Conservation (phyloP, 1,140 invertebrate species). For the Drosophila carrolli region DNA sequence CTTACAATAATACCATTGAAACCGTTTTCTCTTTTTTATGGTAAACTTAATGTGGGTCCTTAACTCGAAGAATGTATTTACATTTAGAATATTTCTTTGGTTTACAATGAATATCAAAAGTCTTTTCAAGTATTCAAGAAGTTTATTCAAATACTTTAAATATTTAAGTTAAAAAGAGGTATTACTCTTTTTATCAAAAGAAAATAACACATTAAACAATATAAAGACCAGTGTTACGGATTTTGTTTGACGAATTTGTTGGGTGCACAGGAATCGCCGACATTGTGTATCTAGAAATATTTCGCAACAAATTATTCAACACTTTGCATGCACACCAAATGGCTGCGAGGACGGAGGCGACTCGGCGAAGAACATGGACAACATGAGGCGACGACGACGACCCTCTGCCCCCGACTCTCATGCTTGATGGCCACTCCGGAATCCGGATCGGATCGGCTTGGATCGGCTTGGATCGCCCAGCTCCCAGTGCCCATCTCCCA, state of each 20-base stretch:
- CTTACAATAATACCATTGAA: no score
- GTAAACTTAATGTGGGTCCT: no score
- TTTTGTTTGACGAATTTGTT: slow-evolving; percentile 26
- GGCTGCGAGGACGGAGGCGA: slow-evolving; percentile 6
- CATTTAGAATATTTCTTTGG: no score
- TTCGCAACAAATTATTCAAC: slow-evolving; percentile 82
- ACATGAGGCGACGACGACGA: slow-evolving; percentile 52
- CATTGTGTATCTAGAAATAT: slow-evolving; percentile 71
- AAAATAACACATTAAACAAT: no score
- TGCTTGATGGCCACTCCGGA: slow-evolving; percentile 15
- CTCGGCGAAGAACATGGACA: slow-evolving; percentile 41
- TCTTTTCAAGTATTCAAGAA: no score
- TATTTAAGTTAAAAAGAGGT: not conserved
- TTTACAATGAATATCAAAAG: no score
- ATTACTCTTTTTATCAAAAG: not conserved
- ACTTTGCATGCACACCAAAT: slow-evolving; percentile 72
- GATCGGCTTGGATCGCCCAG: not conserved
- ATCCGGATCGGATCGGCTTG: slow-evolving; percentile 10
- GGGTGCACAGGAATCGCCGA: slow-evolving; percentile 43
- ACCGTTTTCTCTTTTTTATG: no score
- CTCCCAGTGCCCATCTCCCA: not conserved
- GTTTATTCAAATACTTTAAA: not conserved
- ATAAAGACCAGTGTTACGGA: no score
- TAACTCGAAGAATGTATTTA: no score
- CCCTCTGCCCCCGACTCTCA: slow-evolving; percentile 44